Conservation (phyloP, 2,888 invertebrate genomes). For the Noctua pronuba region DNA sequence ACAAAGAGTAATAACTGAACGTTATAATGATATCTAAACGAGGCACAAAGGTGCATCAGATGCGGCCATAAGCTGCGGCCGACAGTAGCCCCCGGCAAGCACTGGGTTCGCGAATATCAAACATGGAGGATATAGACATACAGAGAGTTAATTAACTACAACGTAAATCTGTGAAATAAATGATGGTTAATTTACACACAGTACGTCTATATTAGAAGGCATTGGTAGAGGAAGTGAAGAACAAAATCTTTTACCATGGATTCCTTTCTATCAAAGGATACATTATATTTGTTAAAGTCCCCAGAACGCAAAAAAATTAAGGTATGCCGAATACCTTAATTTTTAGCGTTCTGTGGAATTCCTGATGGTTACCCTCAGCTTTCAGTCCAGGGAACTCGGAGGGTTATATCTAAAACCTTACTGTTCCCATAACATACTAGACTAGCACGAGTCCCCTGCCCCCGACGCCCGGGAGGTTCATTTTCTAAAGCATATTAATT, state of each 20-base stretch:
- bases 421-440: not conserved
- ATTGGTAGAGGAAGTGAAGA: not conserved
- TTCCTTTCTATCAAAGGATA: not conserved
- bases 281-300: too few relatives aligned
- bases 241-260: not conserved
- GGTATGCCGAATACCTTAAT: too few relatives aligned
- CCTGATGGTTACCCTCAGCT: not conserved
- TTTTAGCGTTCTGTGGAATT: not conserved
- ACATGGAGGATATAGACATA: conserved; percentile 2
- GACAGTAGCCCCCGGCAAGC: conserved; percentile 43
- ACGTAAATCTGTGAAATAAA: not conserved
- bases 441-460: not conserved
- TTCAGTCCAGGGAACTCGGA: not conserved
- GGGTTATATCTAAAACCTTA: not conserved
- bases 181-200: not conserved
- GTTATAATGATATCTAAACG: conserved; percentile 7
- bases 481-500: not conserved
- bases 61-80: conserved; percentile 17
- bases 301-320: too few relatives aligned
- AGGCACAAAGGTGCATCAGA: conserved; percentile 58
- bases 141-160: not conserved
- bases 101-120: conserved; percentile 11
- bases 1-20: conserved; percentile 24
- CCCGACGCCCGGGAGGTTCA: not conserved
- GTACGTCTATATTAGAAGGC: too few relatives aligned